These are phyloP conservation scores for Nephrotoma flavescens DNA, from an alignment of 2,888 invertebrate genomes.

Conservation along the genomic window DNA sequence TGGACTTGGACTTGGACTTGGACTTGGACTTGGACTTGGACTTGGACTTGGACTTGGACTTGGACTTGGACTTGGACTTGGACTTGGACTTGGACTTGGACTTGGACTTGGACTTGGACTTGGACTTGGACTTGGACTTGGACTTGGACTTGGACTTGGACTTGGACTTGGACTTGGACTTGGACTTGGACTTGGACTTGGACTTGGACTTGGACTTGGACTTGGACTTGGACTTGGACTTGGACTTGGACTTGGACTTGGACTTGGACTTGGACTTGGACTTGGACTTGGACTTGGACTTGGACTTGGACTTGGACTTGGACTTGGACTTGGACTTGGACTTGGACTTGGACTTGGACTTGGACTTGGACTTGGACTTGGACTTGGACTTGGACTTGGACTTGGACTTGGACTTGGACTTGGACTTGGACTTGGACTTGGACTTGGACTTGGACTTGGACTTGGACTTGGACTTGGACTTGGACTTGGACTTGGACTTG, in stretches of 20 bases:
- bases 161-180: neutral
- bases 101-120: neutral
- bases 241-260: neutral
- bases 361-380: neutral
- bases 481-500: neutral
- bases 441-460: neutral
- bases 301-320: neutral
- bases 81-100: neutral
- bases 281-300: neutral
- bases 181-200: neutral
- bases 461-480: neutral
- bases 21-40: neutral
- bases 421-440: neutral
- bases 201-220: neutral
- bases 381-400: neutral
- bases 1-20: neutral
- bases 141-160: neutral
- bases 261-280: neutral
- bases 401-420: neutral
- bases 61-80: neutral
- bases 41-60: neutral
- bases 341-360: neutral
- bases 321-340: neutral
- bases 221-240: neutral
- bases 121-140: neutral